Conservation (phyloP, 2,797 vertebrate genomes). For the Pelochelys cantorii region DNA sequence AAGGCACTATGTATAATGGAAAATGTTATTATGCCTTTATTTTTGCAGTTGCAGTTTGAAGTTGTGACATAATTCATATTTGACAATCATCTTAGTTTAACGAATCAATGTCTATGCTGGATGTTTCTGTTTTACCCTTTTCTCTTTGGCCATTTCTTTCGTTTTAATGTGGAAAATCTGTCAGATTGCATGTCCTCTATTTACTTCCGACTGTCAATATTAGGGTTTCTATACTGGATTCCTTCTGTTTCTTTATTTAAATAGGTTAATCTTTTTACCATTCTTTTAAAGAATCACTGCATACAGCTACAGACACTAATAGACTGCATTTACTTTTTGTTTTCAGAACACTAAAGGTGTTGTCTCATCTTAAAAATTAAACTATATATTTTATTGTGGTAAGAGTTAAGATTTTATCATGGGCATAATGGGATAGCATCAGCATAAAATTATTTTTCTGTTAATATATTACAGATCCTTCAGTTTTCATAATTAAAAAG, state of each 20-base stretch:
- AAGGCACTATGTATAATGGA: not conserved
- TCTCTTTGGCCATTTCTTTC: not conserved
- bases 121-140: not conserved
- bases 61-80: not conserved
- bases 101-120: not conserved
- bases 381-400: not conserved
- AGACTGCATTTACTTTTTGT: not conserved
- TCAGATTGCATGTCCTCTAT: not conserved
- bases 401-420: not conserved
- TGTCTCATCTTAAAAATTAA: not conserved
- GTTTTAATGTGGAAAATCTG: not conserved
- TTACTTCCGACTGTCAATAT: not conserved
- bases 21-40: not conserved
- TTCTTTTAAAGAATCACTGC: not conserved
- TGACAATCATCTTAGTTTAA: not conserved
- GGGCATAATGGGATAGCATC: not conserved
- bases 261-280: not conserved
- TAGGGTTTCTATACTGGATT: not conserved
- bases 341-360: not conserved
- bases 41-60: not conserved
- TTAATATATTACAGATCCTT: not conserved
- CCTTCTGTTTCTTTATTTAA: not conserved
- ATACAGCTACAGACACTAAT: not conserved
- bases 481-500: not conserved
- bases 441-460: not conserved